phyloP scores from a whole-genome alignment of 2,113 vertebrate genomes.

The Neolamprologus sp. region DNA sequence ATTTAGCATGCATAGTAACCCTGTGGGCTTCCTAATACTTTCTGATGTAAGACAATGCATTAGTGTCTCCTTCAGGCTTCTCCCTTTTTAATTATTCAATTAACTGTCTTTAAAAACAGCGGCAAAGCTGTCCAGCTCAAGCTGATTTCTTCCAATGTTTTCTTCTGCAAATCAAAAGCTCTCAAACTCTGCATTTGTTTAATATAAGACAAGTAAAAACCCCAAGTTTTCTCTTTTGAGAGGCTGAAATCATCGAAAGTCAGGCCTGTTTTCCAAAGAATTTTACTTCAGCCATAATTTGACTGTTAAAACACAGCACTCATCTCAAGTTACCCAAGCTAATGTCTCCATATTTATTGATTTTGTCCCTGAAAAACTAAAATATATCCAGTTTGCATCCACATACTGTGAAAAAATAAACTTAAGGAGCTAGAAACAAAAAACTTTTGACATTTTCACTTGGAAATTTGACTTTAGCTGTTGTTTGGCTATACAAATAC shows the following conservation, averaged over 20 bases:
- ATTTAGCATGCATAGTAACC: background rate
- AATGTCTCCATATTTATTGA: background rate
- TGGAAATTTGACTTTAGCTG: background rate
- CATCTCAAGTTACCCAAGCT: background rate
- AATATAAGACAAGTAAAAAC: background rate
- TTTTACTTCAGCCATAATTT: background rate
- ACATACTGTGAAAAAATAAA: background rate
- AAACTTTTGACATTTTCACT: background rate
- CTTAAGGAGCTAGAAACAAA: background rate
- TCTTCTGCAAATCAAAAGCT: background rate
- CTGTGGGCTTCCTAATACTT: background rate
- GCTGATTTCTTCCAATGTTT: background rate
- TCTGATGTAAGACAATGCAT: background rate
- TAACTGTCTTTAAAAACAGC: background rate
- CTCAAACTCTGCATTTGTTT: background rate
- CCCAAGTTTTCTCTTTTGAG: background rate
- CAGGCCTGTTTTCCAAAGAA: background rate
- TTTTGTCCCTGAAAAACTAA: background rate
- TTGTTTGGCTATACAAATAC: background rate
- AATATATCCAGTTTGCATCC: background rate
- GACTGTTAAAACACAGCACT: background rate
- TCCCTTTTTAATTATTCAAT: background rate
- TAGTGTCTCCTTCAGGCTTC: background rate
- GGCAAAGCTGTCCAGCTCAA: background rate
- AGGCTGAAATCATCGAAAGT: background rate